Conservation (phyloP, 2,888 invertebrate species). For the Calephelis perditalis region DNA sequence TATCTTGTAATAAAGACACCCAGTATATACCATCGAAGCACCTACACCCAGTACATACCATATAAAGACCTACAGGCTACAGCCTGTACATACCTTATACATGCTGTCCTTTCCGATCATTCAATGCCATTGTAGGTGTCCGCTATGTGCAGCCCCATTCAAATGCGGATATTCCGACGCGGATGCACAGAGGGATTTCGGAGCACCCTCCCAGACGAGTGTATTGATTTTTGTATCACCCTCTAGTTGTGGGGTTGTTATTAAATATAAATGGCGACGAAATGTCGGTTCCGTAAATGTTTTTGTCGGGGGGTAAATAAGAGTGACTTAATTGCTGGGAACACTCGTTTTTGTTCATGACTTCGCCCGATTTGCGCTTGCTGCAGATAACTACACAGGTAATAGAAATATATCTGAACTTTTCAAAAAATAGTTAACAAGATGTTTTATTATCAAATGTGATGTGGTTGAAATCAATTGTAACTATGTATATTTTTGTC, state of each 20-base stretch:
- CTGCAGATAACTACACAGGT: too few relatives aligned
- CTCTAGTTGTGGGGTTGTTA: constrained; percentile 50
- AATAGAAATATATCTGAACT: too few relatives aligned
- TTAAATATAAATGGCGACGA: constrained; percentile 66
- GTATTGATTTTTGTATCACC: constrained; percentile 64
- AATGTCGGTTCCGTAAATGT: constrained; percentile 34
- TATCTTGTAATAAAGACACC: too few relatives aligned
- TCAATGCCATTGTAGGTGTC: constrained; percentile 1
- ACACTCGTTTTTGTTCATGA: constrained; percentile 9
- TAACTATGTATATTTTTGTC: too few relatives aligned
- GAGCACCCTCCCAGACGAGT: constrained; percentile 61
- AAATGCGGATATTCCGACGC: constrained; percentile 53
- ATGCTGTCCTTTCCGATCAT: constrained; percentile 9
- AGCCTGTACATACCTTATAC: background rate
- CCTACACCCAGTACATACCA: too few relatives aligned
- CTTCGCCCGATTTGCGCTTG: too few relatives aligned
- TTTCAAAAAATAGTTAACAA: too few relatives aligned
- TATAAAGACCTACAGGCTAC: too few relatives aligned
- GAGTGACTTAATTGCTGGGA: constrained; percentile 9
- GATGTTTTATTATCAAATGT: too few relatives aligned
- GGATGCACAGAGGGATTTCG: constrained; percentile 40
- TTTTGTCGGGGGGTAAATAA: constrained; percentile 21
- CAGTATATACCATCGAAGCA: too few relatives aligned
- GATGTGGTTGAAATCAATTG: too few relatives aligned
- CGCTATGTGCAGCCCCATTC: constrained; percentile 29